Percentiles rank a stretch among this genome's conserved stretches.
Evolutionary conservation across 2,113 vertebrate genomes (phyloP).

Genomic region (Strigops habroptila): DNA sequence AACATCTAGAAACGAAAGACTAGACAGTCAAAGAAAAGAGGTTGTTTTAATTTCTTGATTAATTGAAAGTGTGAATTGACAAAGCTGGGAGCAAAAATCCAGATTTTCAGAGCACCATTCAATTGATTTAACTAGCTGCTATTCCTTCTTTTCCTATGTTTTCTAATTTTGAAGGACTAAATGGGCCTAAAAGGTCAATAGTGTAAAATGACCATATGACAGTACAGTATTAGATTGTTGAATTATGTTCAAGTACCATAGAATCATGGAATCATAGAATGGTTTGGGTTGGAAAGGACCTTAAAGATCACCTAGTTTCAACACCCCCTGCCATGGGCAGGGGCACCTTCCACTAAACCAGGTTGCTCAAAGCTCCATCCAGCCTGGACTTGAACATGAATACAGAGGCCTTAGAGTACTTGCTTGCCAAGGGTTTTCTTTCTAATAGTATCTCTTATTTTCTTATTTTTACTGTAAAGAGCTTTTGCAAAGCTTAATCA

Average conservation of each 20-base stretch:
- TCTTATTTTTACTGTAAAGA: background rate
- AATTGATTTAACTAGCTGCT: background rate
- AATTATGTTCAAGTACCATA: background rate
- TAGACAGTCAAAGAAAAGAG: background rate
- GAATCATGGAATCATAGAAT: background rate
- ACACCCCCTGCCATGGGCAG: background rate
- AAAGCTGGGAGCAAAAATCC: background rate
- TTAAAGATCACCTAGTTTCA: background rate
- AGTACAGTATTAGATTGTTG: background rate
- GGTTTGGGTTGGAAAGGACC: background rate
- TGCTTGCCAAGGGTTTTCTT: background rate
- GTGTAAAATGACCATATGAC: background rate
- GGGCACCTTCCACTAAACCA: background rate
- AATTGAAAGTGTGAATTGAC: background rate
- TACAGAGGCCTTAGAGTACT: background rate
- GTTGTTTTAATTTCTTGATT: background rate
- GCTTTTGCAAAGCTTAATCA: background rate
- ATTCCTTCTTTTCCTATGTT: background rate
- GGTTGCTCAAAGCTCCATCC: background rate
- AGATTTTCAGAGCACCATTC: background rate
- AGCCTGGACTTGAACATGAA: background rate
- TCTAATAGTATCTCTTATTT: background rate
- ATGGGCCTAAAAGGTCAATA: background rate
- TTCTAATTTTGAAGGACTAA: background rate
- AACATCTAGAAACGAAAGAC: background rate